phyloP scores from a whole-genome alignment of 2,888 invertebrate species.

The Ceraclea dissimilis region DNA sequence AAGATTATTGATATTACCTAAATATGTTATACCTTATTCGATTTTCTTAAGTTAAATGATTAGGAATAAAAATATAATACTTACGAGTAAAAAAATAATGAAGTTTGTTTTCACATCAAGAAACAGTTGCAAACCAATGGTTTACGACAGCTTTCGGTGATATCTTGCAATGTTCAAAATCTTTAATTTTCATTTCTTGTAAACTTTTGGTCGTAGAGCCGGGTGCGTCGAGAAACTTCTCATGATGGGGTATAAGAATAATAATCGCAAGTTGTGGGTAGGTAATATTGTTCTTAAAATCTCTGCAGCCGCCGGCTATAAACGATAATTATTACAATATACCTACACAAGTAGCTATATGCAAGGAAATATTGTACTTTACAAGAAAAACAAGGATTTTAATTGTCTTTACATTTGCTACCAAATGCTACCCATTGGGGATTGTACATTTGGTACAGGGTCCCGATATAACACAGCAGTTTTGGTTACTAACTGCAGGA shows the following conservation, averaged over 20 bases:
- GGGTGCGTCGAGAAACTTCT: slow-evolving; percentile 7
- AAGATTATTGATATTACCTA: too few relatives aligned
- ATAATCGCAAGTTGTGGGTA: background rate
- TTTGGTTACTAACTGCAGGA: too few relatives aligned
- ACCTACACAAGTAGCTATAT: background rate
- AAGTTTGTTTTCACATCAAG: too few relatives aligned
- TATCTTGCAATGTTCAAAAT: background rate
- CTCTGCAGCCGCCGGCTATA: slow-evolving; percentile 12
- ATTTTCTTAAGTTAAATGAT: too few relatives aligned
- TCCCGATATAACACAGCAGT: too few relatives aligned
- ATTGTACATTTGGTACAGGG: background rate
- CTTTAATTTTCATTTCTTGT: slow-evolving; percentile 5
- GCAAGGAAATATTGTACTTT: slow-evolving; percentile 4
- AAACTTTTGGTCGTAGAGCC: slow-evolving; percentile 10
- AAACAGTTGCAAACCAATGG: background rate
- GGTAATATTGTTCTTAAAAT: slow-evolving; percentile 8
- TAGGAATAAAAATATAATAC: too few relatives aligned
- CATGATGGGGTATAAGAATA: background rate
- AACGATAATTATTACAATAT: slow-evolving; percentile 7
- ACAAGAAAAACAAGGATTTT: slow-evolving; percentile 20
- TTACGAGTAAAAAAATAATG: too few relatives aligned
- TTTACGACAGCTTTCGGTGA: background rate
- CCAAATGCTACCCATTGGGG: background rate
- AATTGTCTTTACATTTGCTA: slow-evolving; percentile 11
- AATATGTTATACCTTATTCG: too few relatives aligned